Base-by-base conservation (phyloP, 1,140 invertebrate species). In the Tetranychus urticae region DNA sequence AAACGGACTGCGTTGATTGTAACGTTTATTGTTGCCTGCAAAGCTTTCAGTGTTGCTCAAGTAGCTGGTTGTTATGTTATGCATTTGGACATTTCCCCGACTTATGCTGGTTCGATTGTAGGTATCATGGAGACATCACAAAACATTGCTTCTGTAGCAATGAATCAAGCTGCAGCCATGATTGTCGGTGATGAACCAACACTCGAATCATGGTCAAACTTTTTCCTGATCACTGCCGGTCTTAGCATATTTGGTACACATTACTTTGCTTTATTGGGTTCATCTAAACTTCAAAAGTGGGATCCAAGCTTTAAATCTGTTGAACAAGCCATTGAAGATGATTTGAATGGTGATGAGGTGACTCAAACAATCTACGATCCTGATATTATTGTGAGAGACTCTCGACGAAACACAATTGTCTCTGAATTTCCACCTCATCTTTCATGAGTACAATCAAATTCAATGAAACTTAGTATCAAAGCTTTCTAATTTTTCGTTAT, bases 181-280 rank as follows among this genome's bases (percentile, higher is more conserved):
- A 48, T 68, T 23, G 66, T 64, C 33, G 47, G 62, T 12, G 34
- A 63, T 48, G 64, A 66, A 86, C 77, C 82, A 78, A 82, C 81
- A 1, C 79, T 85, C 62, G 77, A 75, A 39, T 80, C 84, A 3
- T 93, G 88, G 88, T 79, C 82, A 39, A 78, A 83, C 1, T 82
- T 91, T 64, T 91, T 92, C 71, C 85, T 81, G 69, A 80, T 84
- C 3, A 83, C 85, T 0, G 80, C 84, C 47, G 80, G 66, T 1
- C 70, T 92, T 6, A 88, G 87, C 67, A 66, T 78, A 3, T 69
- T 86, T 4, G 85, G 88, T 67, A 81, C 84, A 61, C 37, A 87
- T 0, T 75, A 83, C 6, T 92, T 85, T 69, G 75, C 78, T 23
- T 35, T 60, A 2, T 66, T 67, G 48, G 63, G 60, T 35, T 58